Base-by-base conservation (phyloP, 64 coral and sea anemone genomes). In the Anthopleura sola region DNA sequence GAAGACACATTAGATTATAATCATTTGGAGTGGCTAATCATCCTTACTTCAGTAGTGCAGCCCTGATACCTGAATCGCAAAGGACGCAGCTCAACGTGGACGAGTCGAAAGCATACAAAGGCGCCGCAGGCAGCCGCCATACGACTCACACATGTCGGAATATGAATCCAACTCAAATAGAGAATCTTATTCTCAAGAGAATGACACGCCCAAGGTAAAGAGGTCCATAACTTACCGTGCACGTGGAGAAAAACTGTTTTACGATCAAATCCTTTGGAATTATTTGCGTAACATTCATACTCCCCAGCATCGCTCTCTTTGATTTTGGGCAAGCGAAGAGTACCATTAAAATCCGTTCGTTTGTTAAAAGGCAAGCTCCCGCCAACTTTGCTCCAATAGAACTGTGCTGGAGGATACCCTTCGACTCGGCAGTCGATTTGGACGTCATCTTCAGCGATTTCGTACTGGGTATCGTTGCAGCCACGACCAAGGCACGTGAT, bases 141-240 rank as follows among this genome's bases (percentile, higher is more conserved):
- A n/a, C n/a, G n/a, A n/a, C n/a, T n/a, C n/a, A n/a, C n/a, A n/a
- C n/a, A n/a, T n/a, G n/a, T n/a, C n/a, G n/a, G 11, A 53, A 12
- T 15, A 17, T 53, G 7, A 53, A 53, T 53, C 1, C 50, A 53
- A 53, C 50, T 53, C 50, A 53, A 53, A 53, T 15, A 6, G 14
- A 53, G 16, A 53, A 15, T 53, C 16, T 53, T 17, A 17, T 53
- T 53, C 50, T 13, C 50, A 6, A 44, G 40, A 44, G 40, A 44
- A 44, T 44, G 9, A 44, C 40, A 44, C 40, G 40, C n/a, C n/a
- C n/a, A n/a, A n/a, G n/a, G n/a, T n/a, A n/a, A n/a, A n/a, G n/a
- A n/a, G n/a, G n/a, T n/a, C n/a, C n/a, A n/a, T n/a, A n/a, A n/a
- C 49, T 91, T 14, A 95, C 93, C 93, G 86, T 91, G 86, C 12